Percentiles rank a stretch among this genome's conserved stretches.
phyloP scores from a whole-genome alignment of 2,888 invertebrate genomes.

The Entomobrya proxima region DNA sequence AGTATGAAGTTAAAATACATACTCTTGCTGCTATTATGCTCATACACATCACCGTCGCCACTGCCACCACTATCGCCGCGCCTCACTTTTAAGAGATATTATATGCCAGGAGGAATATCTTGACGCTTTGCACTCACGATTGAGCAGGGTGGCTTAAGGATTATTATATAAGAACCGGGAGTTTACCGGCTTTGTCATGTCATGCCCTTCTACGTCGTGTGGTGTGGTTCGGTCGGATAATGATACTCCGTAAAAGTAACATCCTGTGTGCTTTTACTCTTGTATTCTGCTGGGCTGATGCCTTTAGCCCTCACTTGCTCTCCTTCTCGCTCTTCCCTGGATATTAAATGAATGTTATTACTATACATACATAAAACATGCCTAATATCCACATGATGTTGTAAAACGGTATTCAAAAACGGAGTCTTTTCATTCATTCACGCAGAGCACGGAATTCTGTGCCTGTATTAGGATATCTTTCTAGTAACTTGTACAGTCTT shows the following conservation, averaged over 20 bases:
- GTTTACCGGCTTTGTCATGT: constrained; percentile 66
- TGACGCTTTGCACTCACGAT: constrained; percentile 41
- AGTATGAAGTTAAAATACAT: not conserved
- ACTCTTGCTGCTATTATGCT: not conserved
- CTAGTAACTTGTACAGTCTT: no score
- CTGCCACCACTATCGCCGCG: not conserved
- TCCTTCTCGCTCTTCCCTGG: not conserved
- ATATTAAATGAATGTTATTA: constrained; percentile 56
- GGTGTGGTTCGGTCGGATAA: constrained; percentile 63
- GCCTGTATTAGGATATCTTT: no score
- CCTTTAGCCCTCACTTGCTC: not conserved
- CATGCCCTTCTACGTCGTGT: constrained; percentile 55
- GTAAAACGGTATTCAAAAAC: no score
- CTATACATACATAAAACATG: constrained; percentile 2
- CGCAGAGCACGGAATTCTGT: no score
- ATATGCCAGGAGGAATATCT: constrained; percentile 15
- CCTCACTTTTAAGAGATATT: not conserved
- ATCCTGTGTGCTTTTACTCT: constrained; percentile 54
- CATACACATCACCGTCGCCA: not conserved
- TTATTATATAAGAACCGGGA: constrained; percentile 61
- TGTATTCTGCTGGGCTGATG: not conserved
- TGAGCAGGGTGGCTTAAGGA: constrained; percentile 64
- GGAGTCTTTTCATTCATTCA: no score
- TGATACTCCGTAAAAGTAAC: constrained; percentile 64
- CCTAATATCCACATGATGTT: no score